Evolutionary conservation across 2,888 invertebrate genomes (phyloP), one percentile per base, ranked within the genome.

Genomic region (Ennomos fuscantarius): DNA sequence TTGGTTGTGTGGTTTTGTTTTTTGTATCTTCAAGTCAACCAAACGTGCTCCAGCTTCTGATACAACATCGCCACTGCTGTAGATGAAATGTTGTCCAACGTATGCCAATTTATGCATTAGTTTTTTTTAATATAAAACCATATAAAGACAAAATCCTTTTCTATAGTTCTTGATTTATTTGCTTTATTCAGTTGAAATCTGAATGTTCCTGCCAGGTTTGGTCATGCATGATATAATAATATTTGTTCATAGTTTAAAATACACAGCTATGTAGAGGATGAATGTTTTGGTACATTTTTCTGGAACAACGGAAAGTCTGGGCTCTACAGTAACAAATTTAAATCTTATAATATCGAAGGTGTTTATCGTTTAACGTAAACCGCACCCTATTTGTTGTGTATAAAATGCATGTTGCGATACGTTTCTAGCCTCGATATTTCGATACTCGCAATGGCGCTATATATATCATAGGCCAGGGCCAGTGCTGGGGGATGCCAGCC

Each of bases 401-500:
- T 74, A 79, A 79, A 82, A 78, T 79, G 74, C 77, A 82, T 79
- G 73, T 76, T 64, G 70, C 60, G 55, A 64, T 64, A 65, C 63
- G 63, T 68, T 68, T 60, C 58, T 64, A 72, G 70, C 69, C 73
- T 74, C 69, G 67, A 66, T 69, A 69, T 69, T 73, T 74, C 69
- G 66, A 65, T 70, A 68, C 70, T 71, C 69, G 74, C 71, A 76
- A 73, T 72, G 72, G 70, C 71, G 66, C 82, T 84, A 81, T 82
- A 79, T 84, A 81, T 82, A 79, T 81, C 77, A 79, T 69, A 65
- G 66, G 49, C 52, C 62, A 61, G 60, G 56, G 47, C 31, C 49
- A 47, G 64, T 69, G 66, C 72, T 40, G 12, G 42, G 40, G 32
- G 35, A 42, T 41, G 35, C 3, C 9, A 8, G 11, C 31, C 8